Conservation (phyloP, 2,797 vertebrate genomes). For the Alouatta caraya region DNA sequence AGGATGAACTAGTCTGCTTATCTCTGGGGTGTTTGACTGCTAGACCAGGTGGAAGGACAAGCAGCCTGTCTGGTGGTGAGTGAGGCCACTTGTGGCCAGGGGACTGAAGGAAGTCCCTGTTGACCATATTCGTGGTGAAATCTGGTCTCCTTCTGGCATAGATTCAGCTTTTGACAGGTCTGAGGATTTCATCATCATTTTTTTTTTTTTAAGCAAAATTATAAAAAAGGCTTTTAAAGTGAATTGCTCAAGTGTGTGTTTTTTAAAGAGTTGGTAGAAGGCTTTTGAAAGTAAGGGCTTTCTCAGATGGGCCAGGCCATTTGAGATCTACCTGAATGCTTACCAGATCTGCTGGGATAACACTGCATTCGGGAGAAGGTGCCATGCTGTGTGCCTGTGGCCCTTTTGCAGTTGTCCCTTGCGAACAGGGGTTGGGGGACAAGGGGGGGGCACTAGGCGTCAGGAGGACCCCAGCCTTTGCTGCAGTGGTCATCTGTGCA, state of each 20-base stretch:
- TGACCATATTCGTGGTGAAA: background rate
- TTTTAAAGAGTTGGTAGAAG: background rate
- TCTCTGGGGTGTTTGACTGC: background rate
- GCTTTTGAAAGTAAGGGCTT: background rate
- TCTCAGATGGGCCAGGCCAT: background rate
- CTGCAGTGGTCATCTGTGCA: background rate
- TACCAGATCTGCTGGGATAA: background rate
- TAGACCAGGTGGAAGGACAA: background rate
- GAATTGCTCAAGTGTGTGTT: background rate
- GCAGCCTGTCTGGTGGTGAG: background rate
- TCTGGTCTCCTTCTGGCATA: background rate
- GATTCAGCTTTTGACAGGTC: background rate
- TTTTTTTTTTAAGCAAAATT: too few relatives aligned
- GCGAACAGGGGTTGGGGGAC: background rate
- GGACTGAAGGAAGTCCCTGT: background rate
- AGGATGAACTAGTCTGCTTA: background rate
- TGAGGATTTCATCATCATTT: background rate
- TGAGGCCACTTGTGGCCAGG: background rate
- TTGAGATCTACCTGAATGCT: background rate
- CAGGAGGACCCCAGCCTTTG: background rate
- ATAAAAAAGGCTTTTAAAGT: background rate
- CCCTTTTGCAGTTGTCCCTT: background rate
- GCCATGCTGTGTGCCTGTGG: fast-evolving
- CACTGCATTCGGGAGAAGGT: background rate
- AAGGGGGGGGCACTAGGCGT: background rate